phyloP scores from a whole-genome alignment of 2,888 invertebrate species.

The Trissonchulus latispiculum region DNA sequence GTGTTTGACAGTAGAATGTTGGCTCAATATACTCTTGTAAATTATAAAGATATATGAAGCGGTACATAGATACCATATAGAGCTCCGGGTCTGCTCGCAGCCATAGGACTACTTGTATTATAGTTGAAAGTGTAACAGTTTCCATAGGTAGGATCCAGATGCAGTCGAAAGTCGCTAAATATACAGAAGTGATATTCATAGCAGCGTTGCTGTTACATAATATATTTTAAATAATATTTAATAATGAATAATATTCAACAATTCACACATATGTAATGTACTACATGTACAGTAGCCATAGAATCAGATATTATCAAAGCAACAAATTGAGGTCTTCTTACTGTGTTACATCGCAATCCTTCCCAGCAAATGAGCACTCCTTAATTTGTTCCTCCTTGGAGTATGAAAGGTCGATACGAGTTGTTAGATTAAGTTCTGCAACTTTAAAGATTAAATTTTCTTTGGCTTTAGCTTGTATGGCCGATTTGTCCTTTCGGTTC shows the following conservation, averaged over 20 bases:
- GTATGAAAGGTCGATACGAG: conserved; percentile 34
- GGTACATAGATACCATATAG: conserved; percentile 36
- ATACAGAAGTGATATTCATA: too few relatives aligned
- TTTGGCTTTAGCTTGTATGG: conserved; percentile 42
- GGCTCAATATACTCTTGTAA: too few relatives aligned
- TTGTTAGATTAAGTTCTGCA: conserved; percentile 35
- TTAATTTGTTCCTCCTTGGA: conserved; percentile 38
- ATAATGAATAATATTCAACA: too few relatives aligned
- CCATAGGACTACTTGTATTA: conserved; percentile 27
- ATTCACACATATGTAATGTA: too few relatives aligned
- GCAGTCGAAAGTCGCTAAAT: conserved; percentile 35
- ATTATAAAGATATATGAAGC: too few relatives aligned
- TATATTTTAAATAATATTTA: too few relatives aligned
- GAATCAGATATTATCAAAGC: too few relatives aligned
- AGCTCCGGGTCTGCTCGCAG: conserved; percentile 34
- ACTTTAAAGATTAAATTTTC: conserved; percentile 42
- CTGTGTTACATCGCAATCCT: conserved; percentile 39
- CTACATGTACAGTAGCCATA: too few relatives aligned
- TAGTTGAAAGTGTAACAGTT: conserved; percentile 40
- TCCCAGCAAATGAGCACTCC: conserved; percentile 41
- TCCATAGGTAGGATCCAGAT: conserved; percentile 38
- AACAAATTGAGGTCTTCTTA: too few relatives aligned
- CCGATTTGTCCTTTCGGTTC: conserved; percentile 42
- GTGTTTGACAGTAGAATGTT: too few relatives aligned
- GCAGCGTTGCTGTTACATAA: too few relatives aligned